Percentiles rank a stretch among this genome's conserved stretches.
These are phyloP conservation scores for Erpobdella octoculata DNA, from an alignment of 2,888 invertebrate genomes.

Conservation along the genomic window DNA sequence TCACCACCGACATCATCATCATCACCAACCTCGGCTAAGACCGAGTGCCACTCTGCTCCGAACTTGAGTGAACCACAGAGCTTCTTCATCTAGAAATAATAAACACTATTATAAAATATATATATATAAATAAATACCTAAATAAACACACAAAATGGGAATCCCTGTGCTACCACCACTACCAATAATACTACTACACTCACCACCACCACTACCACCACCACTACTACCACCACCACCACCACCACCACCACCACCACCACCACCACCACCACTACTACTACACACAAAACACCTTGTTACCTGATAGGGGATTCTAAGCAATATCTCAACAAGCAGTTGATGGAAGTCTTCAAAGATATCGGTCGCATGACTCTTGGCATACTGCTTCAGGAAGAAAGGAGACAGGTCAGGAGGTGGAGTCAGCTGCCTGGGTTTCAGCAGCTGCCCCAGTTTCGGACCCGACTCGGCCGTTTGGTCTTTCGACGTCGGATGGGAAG, in stretches of 20 bases:
- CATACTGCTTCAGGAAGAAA: constrained; percentile 76
- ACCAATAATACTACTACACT: too few relatives aligned
- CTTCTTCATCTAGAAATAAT: constrained; percentile 47
- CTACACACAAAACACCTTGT: neutral
- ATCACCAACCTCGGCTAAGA: constrained; percentile 45
- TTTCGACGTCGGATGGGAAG: neutral
- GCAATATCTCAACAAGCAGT: constrained; percentile 86
- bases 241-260: neutral
- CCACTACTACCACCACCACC: neutral
- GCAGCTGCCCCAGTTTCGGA: constrained; percentile 59
- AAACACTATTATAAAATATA: neutral
- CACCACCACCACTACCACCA: too few relatives aligned
- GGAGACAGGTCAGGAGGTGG: constrained; percentile 89
- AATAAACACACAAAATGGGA: neutral
- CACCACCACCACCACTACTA: neutral
- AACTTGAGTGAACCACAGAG: constrained; percentile 46
- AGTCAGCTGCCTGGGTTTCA: constrained; percentile 66
- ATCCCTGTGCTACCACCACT: neutral
- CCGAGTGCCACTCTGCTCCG: constrained; percentile 46
- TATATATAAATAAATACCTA: neutral
- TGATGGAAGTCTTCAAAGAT: constrained; percentile 89
- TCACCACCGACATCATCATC: neutral
- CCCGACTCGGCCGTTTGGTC: constrained; percentile 23
- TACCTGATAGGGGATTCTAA: constrained; percentile 86
- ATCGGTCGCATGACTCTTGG: constrained; percentile 81